Conservation (phyloP, 1,140 invertebrate species). For the Monomorium pharaonis region DNA sequence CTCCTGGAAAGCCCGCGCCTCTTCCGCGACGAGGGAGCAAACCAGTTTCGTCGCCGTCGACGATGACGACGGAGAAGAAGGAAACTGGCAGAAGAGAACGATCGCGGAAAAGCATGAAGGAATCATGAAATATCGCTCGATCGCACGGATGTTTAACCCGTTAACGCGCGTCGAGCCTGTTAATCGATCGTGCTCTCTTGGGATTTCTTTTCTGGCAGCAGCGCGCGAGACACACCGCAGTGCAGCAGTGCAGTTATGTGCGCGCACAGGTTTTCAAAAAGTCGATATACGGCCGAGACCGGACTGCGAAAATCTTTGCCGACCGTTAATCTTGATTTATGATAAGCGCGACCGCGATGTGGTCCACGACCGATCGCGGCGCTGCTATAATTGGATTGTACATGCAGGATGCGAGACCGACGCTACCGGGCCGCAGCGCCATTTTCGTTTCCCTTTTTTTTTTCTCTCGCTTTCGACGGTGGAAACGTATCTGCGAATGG, state of each 20-base stretch:
- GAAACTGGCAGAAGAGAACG: not conserved
- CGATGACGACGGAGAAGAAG: not conserved
- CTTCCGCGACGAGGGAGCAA: constrained; percentile 51
- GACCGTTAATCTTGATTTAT: constrained; percentile 65
- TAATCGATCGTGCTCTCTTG: constrained; percentile 37
- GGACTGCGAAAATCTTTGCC: constrained; percentile 55
- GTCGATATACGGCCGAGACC: constrained; percentile 16
- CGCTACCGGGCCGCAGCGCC: constrained; percentile 11
- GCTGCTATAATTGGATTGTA: constrained; percentile 58
- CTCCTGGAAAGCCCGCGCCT: constrained; percentile 33
- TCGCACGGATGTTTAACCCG: constrained; percentile 41
- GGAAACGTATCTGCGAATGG: constrained; percentile 25
- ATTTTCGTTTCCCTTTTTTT: constrained; percentile 39
- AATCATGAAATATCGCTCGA: constrained; percentile 50
- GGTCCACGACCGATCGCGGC: constrained; percentile 48
- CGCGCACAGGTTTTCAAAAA: constrained; percentile 19
- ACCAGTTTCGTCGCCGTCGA: constrained; percentile 47
- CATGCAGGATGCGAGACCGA: constrained; percentile 50
- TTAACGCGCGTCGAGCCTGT: constrained; percentile 12
- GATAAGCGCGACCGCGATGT: constrained; percentile 51
- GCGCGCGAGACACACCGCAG: not conserved
- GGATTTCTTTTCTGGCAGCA: not conserved
- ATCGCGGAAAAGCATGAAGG: constrained; percentile 46
- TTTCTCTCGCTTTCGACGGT: not conserved
- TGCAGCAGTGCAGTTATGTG: constrained; percentile 39